A percentile compares a stretch with the other conserved stretches of the same genome.
phyloP scores from a whole-genome alignment of 2,113 vertebrate genomes.

The Esox niger region DNA sequence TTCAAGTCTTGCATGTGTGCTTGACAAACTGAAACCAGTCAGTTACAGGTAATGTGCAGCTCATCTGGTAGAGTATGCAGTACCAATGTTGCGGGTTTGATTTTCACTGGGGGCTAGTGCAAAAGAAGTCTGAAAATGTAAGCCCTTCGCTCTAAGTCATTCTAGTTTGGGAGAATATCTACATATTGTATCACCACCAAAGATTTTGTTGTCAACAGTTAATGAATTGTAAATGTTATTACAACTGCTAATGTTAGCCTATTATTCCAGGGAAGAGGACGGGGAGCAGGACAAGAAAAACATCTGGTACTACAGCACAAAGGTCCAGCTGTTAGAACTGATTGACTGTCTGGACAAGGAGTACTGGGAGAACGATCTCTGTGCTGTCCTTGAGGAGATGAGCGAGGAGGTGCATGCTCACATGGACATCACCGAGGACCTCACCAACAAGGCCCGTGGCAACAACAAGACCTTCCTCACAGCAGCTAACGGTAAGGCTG shows the following conservation, averaged over 20 bases:
- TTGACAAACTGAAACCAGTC: no score
- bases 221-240: not conserved
- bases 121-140: no score
- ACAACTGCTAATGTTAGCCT: no score
- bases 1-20: no score
- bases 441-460: constrained; percentile 92
- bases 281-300: constrained; percentile 87
- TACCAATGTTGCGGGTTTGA: no score
- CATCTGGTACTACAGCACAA: constrained; percentile 97
- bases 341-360: constrained; percentile 85
- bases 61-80: no score
- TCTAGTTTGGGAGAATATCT: no score
- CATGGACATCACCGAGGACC: constrained; percentile 94
- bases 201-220: no score
- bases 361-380: constrained; percentile 93
- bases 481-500: constrained; percentile 82
- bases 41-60: no score
- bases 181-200: no score
- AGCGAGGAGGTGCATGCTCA: constrained; percentile 88
- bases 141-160: no score
- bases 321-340: constrained; percentile 86
- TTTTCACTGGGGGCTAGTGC: no score
- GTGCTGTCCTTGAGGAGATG: constrained; percentile 87
- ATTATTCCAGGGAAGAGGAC: constrained; percentile 83
- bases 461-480: constrained; percentile 90